Conservation (phyloP, 92 coral and sea anemone species). For the Siderastrea siderea region DNA sequence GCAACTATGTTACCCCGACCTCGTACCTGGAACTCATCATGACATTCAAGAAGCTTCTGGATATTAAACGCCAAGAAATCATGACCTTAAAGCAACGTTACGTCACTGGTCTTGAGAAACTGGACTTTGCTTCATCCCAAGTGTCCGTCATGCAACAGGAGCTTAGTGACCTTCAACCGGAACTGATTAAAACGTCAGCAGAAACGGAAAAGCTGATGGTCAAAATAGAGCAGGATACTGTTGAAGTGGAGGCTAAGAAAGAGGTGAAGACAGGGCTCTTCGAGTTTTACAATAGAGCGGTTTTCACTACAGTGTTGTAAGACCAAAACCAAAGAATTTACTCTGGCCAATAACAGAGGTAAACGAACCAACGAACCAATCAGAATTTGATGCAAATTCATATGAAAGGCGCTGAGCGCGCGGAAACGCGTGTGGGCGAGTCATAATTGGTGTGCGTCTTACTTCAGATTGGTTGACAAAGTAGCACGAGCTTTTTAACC, state of each 20-base stretch:
- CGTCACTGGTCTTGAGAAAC: slow-evolving; percentile 92
- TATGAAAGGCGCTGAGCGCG: no score
- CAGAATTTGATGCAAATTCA: no score
- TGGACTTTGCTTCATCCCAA: slow-evolving; percentile 98
- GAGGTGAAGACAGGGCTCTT: slow-evolving; percentile 67
- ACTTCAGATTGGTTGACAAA: no score
- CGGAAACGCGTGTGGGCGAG: no score
- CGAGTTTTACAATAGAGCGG: background rate
- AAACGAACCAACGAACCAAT: no score
- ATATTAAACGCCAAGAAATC: slow-evolving; percentile 95
- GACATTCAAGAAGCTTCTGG: slow-evolving; percentile 94
- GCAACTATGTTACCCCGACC: slow-evolving; percentile 98
- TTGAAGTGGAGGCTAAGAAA: slow-evolving; percentile 98
- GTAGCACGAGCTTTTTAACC: no score
- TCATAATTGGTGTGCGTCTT: no score
- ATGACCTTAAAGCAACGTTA: slow-evolving; percentile 94
- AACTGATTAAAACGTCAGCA: slow-evolving; percentile 98
- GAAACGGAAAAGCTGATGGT: slow-evolving; percentile 97
- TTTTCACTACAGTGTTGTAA: no score
- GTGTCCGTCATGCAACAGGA: slow-evolving; percentile 99
- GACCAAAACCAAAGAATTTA: no score
- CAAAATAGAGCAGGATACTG: slow-evolving; percentile 98
- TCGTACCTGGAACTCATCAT: slow-evolving; percentile 98
- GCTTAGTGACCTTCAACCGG: slow-evolving; percentile 95
- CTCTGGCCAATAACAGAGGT: no score